phyloP scores from a whole-genome alignment of 2,797 vertebrate species.

The Botia almorhae region DNA sequence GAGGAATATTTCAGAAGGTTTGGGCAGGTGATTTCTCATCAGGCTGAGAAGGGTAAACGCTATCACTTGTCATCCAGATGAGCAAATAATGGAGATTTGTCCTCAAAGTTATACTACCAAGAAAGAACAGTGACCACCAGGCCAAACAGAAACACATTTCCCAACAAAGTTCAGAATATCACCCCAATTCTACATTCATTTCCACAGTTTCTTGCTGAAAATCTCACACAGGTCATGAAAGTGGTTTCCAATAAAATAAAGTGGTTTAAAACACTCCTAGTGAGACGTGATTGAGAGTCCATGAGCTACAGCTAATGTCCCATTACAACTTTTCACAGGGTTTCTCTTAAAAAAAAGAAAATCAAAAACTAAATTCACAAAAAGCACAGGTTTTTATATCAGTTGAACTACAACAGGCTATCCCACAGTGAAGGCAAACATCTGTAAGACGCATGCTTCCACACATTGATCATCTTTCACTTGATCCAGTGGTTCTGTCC shows the following conservation, averaged over 20 bases:
- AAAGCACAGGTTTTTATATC: conserved; percentile 86
- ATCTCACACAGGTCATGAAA: conserved; percentile 74
- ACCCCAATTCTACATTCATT: conserved; percentile 83
- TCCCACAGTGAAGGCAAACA: conserved; percentile 56
- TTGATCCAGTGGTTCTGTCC: conserved; percentile 88
- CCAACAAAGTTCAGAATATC: conserved; percentile 51
- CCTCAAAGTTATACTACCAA: neutral
- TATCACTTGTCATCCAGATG: neutral
- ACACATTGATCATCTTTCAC: conserved; percentile 73
- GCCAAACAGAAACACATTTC: neutral
- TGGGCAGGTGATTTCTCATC: neutral
- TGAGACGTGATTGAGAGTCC: conserved; percentile 77
- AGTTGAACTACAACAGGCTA: conserved; percentile 70
- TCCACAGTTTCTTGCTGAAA: conserved; percentile 79
- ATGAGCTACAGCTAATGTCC: conserved; percentile 79
- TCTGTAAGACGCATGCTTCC: conserved; percentile 74
- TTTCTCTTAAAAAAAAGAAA: conserved; percentile 69
- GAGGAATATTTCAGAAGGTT: neutral
- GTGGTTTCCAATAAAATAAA: conserved; percentile 70
- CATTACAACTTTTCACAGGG: conserved; percentile 71
- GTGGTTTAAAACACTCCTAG: conserved; percentile 72
- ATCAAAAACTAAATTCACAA: conserved; percentile 81
- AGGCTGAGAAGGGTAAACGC: neutral
- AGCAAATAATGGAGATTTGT: neutral
- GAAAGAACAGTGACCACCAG: conserved; percentile 4